Evolutionary conservation across 2,113 vertebrate species (phyloP).

Genomic region (Irena cyanogastra): DNA sequence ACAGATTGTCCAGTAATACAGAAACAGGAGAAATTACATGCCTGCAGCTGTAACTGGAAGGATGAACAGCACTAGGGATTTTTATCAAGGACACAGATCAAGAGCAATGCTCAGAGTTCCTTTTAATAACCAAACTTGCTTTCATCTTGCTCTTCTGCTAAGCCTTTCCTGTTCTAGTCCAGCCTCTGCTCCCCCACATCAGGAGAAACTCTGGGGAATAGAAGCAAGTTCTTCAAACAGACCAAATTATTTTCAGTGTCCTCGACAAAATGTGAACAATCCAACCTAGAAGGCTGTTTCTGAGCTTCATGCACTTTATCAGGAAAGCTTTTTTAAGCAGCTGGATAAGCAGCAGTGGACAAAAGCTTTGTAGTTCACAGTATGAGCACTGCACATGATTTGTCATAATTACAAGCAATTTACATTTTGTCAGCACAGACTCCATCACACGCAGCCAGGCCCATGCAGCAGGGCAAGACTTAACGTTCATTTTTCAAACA

Average conservation of each 20-base stretch:
- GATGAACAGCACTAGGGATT: background rate
- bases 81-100: background rate
- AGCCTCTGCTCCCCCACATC: background rate
- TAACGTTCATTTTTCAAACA: background rate
- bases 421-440: background rate
- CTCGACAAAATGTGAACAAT: background rate
- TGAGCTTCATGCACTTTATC: background rate
- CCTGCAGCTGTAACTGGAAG: background rate
- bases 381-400: background rate
- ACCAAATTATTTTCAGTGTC: background rate
- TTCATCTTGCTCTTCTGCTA: background rate
- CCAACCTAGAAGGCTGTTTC: background rate
- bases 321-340: background rate
- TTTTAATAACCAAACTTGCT: background rate
- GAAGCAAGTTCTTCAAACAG: background rate
- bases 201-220: background rate
- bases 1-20: background rate
- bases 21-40: background rate
- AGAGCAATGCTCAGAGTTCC: background rate
- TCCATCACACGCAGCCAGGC: background rate
- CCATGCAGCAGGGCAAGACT: background rate
- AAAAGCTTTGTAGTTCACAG: slow-evolving; percentile 9
- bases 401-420: background rate
- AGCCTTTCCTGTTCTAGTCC: background rate
- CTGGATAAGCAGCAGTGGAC: background rate